phyloP scores from a whole-genome alignment of 2,888 invertebrate species.

The Acrobasis suavella region DNA sequence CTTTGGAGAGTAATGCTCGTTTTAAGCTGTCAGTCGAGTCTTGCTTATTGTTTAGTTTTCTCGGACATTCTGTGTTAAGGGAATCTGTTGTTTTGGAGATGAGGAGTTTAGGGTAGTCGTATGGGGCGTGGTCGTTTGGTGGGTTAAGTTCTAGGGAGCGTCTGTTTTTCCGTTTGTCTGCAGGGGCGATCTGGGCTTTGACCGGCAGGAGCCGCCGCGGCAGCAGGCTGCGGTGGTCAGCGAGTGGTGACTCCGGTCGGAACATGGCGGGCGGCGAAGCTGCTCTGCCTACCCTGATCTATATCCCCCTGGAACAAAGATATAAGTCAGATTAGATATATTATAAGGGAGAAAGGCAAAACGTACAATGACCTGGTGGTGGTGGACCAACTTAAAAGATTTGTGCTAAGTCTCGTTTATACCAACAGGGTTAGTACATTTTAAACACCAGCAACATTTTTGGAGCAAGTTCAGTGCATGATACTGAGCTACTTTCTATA shows the following conservation, averaged over 20 bases:
- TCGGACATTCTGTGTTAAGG: conserved; percentile 73
- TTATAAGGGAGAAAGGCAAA: background rate
- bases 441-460: too few relatives aligned
- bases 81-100: conserved; percentile 79
- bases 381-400: too few relatives aligned
- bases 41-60: conserved; percentile 71
- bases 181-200: conserved; percentile 74
- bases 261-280: conserved; percentile 71
- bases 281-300: conserved; percentile 55
- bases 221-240: conserved; percentile 78
- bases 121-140: conserved; percentile 64
- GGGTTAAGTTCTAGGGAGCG: conserved; percentile 77
- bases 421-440: too few relatives aligned
- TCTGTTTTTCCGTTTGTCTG: conserved; percentile 73
- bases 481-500: too few relatives aligned
- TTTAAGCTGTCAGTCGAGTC: conserved; percentile 75
- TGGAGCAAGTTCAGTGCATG: too few relatives aligned
- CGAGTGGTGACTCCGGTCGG: conserved; percentile 79
- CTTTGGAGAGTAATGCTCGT: conserved; percentile 67
- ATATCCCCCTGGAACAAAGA: conserved; percentile 68
- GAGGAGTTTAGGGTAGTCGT: conserved; percentile 75
- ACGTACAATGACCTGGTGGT: too few relatives aligned
- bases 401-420: too few relatives aligned
- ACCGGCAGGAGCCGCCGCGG: conserved; percentile 72
- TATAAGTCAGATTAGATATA: conserved; percentile 5